Evolutionary conservation across 2,113 vertebrate species (phyloP).

Genomic region (Hiodon alosoides): DNA sequence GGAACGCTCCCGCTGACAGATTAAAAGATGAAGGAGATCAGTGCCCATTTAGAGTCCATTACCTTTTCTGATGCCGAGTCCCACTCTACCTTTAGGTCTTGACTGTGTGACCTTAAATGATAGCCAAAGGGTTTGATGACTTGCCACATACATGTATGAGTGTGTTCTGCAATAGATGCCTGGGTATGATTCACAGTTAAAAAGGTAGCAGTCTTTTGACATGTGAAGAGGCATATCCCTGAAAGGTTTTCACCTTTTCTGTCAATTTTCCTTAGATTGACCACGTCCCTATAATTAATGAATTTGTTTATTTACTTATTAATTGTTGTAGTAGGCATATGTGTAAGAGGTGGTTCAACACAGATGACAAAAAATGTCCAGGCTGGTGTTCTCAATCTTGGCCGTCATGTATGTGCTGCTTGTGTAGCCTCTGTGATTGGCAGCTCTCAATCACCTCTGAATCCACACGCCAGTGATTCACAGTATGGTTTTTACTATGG

Average conservation of each 20-base stretch:
- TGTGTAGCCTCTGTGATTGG: too few relatives aligned
- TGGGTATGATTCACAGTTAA: background rate
- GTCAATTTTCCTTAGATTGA: background rate
- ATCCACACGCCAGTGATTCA: too few relatives aligned
- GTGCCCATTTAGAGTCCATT: conserved; percentile 7
- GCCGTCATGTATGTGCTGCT: too few relatives aligned
- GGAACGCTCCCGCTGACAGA: background rate
- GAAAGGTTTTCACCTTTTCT: background rate
- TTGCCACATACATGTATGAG: background rate
- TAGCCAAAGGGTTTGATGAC: background rate
- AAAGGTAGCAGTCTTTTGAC: too few relatives aligned
- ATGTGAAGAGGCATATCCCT: too few relatives aligned
- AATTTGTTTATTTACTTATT: too few relatives aligned
- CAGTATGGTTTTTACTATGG: too few relatives aligned
- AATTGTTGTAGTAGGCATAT: too few relatives aligned
- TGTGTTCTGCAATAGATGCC: background rate
- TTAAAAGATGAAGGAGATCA: conserved; percentile 5
- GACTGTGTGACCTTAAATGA: background rate
- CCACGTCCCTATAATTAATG: background rate
- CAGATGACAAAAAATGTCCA: too few relatives aligned
- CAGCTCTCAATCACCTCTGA: too few relatives aligned
- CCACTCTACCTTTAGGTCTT: background rate
- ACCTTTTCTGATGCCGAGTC: background rate
- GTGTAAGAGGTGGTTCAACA: too few relatives aligned
- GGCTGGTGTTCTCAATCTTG: too few relatives aligned